These are phyloP conservation scores for Hylia prasina DNA, from an alignment of 2,113 vertebrate species.

Conservation along the genomic window DNA sequence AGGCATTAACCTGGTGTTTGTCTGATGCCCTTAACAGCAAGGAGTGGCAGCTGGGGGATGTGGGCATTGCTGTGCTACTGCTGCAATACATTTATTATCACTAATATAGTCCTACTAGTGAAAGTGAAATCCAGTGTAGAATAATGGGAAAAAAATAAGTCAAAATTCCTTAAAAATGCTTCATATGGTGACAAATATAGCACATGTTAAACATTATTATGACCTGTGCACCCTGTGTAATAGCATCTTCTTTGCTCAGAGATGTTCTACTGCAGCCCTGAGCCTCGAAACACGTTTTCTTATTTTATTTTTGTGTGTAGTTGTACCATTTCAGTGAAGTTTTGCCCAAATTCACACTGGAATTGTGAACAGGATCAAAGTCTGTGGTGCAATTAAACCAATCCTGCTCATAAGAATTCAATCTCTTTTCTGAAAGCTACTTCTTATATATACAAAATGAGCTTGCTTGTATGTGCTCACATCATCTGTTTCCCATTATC, in stretches of 20 bases:
- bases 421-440: neutral
- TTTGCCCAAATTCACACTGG: constrained; percentile 1
- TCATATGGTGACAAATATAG: neutral
- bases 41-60: neutral
- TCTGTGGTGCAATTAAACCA: constrained; percentile 9
- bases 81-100: neutral
- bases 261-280: neutral
- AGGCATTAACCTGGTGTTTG: neutral
- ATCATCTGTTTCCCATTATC: constrained; percentile 37
- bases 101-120: neutral
- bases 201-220: neutral
- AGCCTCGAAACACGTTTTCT: neutral
- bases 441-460: neutral
- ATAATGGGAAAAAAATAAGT: neutral
- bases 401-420: neutral
- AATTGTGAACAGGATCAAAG: constrained; percentile 18
- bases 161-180: neutral
- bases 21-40: neutral
- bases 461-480: neutral
- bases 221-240: neutral
- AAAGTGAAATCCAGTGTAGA: neutral
- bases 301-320: neutral
- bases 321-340: neutral
- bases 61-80: neutral
- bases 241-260: neutral